phyloP scores from a whole-genome alignment of 1,140 invertebrate species.

The Orussus abietinus region DNA sequence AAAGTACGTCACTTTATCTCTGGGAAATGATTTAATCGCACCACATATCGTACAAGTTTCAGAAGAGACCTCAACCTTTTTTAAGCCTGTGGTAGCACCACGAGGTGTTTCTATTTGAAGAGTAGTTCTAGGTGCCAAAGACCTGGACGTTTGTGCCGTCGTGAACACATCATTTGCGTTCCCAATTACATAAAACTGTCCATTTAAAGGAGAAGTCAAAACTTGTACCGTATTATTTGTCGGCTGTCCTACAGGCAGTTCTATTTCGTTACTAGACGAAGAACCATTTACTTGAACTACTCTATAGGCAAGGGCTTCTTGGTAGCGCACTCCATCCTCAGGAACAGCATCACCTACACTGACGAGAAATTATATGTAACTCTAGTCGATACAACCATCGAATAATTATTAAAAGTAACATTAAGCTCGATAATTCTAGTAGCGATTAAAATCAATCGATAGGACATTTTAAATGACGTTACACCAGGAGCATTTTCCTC shows the following conservation, averaged over 20 bases:
- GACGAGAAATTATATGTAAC: too few relatives aligned
- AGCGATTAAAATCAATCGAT: too few relatives aligned
- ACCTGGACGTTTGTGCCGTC: slow-evolving; percentile 50
- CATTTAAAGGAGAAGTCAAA: slow-evolving; percentile 48
- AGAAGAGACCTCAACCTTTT: slow-evolving; percentile 44
- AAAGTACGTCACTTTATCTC: too few relatives aligned
- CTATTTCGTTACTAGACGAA: slow-evolving; percentile 41
- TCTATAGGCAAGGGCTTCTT: slow-evolving; percentile 45
- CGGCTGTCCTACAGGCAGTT: slow-evolving; percentile 40
- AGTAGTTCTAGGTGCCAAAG: slow-evolving; percentile 53
- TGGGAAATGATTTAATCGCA: too few relatives aligned
- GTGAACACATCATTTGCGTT: slow-evolving; percentile 57
- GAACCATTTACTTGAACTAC: slow-evolving; percentile 49
- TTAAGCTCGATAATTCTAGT: too few relatives aligned
- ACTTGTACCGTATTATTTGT: slow-evolving; percentile 47
- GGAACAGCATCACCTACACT: slow-evolving; percentile 35
- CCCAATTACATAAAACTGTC: slow-evolving; percentile 59
- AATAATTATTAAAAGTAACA: too few relatives aligned
- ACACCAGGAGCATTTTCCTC: too few relatives aligned
- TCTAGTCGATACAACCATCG: too few relatives aligned
- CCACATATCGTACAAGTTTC: too few relatives aligned
- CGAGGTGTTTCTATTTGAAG: slow-evolving; percentile 51
- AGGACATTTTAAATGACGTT: too few relatives aligned
- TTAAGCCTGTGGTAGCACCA: slow-evolving; percentile 46
- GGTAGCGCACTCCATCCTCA: slow-evolving; percentile 46